A percentile compares a stretch with the other conserved stretches of the same genome.
phyloP scores from a whole-genome alignment of 2,888 invertebrate species.

The Drosophila anomelani region DNA sequence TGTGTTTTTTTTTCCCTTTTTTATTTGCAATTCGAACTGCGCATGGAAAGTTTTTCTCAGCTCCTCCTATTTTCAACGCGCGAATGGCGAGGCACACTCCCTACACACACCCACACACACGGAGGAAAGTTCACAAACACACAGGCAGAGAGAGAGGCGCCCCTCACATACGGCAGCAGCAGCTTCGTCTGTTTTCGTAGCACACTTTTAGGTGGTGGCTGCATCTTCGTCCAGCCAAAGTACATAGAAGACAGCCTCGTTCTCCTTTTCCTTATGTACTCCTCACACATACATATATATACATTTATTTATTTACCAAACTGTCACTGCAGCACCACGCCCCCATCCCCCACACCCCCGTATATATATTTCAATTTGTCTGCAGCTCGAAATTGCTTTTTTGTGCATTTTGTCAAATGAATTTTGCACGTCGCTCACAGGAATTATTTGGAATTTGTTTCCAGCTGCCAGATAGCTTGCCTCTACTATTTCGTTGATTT shows the following conservation, averaged over 20 bases:
- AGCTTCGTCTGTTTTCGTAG: conserved; percentile 77
- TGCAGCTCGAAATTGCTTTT: conserved; percentile 81
- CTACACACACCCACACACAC: conserved; percentile 32
- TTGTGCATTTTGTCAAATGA: conserved; percentile 82
- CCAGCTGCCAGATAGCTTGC: conserved; percentile 32
- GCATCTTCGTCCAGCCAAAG: conserved; percentile 64
- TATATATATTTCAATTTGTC: conserved; percentile 78
- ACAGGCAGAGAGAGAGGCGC: conserved; percentile 63
- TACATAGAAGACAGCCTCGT: conserved; percentile 36
- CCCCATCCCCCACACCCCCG: conserved; percentile 19
- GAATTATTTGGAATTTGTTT: conserved; percentile 78
- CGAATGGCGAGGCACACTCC: conserved; percentile 78
- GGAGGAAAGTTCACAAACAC: conserved; percentile 41
- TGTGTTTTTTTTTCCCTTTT: background rate
- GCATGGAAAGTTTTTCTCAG: conserved; percentile 75
- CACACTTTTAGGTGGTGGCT: conserved; percentile 80
- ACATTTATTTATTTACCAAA: conserved; percentile 68
- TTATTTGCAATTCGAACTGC: conserved; percentile 57
- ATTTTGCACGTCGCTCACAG: conserved; percentile 77
- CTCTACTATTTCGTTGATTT: conserved; percentile 66
- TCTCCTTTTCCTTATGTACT: conserved; percentile 16
- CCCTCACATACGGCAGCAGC: conserved; percentile 64
- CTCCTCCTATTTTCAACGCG: conserved; percentile 83
- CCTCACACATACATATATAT: conserved; percentile 33
- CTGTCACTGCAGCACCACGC: conserved; percentile 73